Conservation (phyloP, 2,797 vertebrate species). For the Macropus fuliginosus region DNA sequence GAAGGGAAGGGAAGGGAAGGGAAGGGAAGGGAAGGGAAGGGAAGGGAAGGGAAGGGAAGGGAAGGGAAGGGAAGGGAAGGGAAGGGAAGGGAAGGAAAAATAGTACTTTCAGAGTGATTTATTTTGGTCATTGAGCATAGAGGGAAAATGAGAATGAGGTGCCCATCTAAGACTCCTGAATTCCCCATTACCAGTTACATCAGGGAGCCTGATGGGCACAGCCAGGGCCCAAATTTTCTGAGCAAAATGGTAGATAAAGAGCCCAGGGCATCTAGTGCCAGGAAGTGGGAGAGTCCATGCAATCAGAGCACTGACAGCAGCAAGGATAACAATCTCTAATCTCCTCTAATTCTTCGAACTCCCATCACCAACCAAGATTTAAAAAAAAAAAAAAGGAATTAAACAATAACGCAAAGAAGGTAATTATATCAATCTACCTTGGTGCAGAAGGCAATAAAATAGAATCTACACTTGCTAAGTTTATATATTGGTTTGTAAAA, state of each 20-base stretch:
- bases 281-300: conserved; percentile 33
- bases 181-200: conserved; percentile 24
- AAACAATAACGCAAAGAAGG: conserved; percentile 72
- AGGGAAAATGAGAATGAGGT: neutral
- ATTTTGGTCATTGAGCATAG: neutral
- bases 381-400: conserved; percentile 68
- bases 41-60: neutral
- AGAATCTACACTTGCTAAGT: conserved; percentile 67
- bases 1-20: no score
- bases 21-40: no score
- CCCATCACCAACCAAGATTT: conserved; percentile 45
- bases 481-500: conserved; percentile 80
- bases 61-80: neutral
- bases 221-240: neutral
- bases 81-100: neutral
- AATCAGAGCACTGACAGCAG: conserved; percentile 46
- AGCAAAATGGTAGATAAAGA: neutral
- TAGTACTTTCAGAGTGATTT: neutral
- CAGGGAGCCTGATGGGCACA: conserved; percentile 27
- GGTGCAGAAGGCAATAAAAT: conserved; percentile 78
- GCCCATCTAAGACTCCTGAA: neutral
- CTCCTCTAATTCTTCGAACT: conserved; percentile 58
- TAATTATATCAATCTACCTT: conserved; percentile 76
- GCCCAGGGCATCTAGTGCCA: neutral
- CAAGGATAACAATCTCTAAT: conserved; percentile 57